A percentile compares a stretch with the other conserved stretches of the same genome.
Conservation (phyloP, 2,797 vertebrate genomes). For the Myotis planiceps region DNA sequence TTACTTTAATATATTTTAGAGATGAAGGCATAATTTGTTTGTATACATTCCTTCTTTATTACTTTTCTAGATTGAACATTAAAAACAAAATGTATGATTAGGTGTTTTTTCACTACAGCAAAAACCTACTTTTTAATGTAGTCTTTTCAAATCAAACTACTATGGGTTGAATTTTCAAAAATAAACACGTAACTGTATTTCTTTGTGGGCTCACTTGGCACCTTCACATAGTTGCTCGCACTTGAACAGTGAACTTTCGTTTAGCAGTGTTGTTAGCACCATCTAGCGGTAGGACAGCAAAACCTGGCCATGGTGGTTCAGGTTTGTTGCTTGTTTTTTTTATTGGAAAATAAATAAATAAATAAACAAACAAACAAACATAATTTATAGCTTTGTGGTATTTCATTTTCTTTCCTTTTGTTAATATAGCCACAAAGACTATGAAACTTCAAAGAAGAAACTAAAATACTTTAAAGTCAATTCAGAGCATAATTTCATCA, state of each 20-base stretch:
- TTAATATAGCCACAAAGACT: not conserved
- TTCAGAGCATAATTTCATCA: not conserved
- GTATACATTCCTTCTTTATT: not conserved
- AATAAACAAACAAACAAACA: not conserved
- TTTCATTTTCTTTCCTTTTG: conserved; percentile 24
- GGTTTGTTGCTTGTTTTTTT: not conserved
- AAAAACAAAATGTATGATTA: not conserved
- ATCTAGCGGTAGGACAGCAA: not conserved
- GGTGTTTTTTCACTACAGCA: not conserved
- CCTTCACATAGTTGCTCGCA: not conserved
- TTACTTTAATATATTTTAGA: not conserved
- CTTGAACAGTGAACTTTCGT: not conserved
- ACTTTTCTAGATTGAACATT: not conserved
- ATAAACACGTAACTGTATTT: not conserved
- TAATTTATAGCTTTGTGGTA: not conserved
- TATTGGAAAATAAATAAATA: not conserved
- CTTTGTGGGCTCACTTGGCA: not conserved
- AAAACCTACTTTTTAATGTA: not conserved
- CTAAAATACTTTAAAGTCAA: conserved; percentile 28
- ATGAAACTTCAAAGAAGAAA: not conserved
- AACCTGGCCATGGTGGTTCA: not conserved
- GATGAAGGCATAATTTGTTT: not conserved
- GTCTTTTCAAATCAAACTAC: not conserved
- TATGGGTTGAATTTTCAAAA: not conserved
- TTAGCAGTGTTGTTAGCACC: not conserved